A percentile compares a stretch with the other conserved stretches of the same genome.
phyloP scores from a whole-genome alignment of 2,797 vertebrate species.

The Sebastes matsubarae region DNA sequence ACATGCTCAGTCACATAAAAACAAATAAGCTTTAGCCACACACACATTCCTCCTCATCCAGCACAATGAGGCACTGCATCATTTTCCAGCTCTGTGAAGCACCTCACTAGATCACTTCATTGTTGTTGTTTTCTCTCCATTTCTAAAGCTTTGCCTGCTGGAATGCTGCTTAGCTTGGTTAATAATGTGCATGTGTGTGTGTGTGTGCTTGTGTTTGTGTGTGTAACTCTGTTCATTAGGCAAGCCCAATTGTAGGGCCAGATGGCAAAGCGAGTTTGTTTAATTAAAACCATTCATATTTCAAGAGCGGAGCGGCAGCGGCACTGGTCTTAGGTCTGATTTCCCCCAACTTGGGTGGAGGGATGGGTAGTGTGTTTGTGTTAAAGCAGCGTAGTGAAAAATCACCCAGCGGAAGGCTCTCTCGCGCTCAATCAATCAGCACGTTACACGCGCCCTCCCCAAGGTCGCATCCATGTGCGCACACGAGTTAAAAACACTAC shows the following conservation, averaged over 20 bases:
- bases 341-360: constrained; percentile 64
- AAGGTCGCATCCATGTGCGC: constrained; percentile 53
- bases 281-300: constrained; percentile 83
- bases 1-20: constrained; percentile 14
- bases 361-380: constrained; percentile 15
- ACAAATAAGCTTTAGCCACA: constrained; percentile 2
- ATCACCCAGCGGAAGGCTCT: constrained; percentile 40
- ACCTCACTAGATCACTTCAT: constrained; percentile 49
- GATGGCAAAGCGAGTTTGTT: constrained; percentile 80
- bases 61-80: constrained; percentile 47
- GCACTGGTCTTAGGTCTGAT: constrained; percentile 67
- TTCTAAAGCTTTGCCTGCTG: constrained; percentile 42
- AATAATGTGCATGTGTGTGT: constrained; percentile 51
- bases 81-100: constrained; percentile 55
- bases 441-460: constrained; percentile 31
- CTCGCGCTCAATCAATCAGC: constrained; percentile 45
- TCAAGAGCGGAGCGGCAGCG: constrained; percentile 67
- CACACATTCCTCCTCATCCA: constrained; percentile 3
- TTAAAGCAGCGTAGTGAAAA: constrained; percentile 32
- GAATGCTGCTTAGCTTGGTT: constrained; percentile 65
- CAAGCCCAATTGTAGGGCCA: constrained; percentile 69
- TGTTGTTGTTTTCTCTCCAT: constrained; percentile 48
- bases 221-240: constrained; percentile 72
- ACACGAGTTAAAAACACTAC: constrained; percentile 17
- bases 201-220: constrained; percentile 3